Evolutionary conservation across 2,797 vertebrate genomes (phyloP).

Genomic region (Muscicapa striata): DNA sequence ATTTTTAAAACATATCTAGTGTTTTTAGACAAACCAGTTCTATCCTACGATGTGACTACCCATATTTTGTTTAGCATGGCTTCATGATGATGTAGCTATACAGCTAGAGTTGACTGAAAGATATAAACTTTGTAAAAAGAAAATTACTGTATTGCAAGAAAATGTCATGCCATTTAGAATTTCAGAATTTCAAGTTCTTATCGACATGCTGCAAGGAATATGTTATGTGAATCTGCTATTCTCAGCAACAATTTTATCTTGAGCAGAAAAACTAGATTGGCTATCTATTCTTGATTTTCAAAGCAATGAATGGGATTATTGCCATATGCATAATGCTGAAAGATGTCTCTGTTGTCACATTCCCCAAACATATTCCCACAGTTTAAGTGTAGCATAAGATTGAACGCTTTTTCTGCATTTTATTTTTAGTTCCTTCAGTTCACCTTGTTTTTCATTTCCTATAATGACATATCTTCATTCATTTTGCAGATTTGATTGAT

Average conservation of each 20-base stretch:
- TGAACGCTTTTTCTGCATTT: neutral
- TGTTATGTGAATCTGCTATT: neutral
- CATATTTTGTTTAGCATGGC: neutral
- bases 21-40: neutral
- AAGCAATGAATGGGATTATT: neutral
- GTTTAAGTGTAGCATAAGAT: neutral
- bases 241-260: neutral
- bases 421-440: neutral
- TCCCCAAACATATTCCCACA: neutral
- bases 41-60: neutral
- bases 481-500: neutral
- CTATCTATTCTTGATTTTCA: neutral
- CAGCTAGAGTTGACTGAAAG: neutral
- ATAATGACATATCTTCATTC: neutral
- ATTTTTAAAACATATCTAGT: neutral
- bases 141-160: neutral
- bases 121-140: neutral
- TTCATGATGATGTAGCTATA: neutral
- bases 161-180: neutral
- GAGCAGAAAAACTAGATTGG: neutral
- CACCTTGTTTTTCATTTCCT: neutral
- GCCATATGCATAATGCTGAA: neutral
- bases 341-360: neutral
- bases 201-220: neutral
- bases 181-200: neutral